phyloP scores from a whole-genome alignment of 2,888 invertebrate genomes.

The Cheilosia variabilis region DNA sequence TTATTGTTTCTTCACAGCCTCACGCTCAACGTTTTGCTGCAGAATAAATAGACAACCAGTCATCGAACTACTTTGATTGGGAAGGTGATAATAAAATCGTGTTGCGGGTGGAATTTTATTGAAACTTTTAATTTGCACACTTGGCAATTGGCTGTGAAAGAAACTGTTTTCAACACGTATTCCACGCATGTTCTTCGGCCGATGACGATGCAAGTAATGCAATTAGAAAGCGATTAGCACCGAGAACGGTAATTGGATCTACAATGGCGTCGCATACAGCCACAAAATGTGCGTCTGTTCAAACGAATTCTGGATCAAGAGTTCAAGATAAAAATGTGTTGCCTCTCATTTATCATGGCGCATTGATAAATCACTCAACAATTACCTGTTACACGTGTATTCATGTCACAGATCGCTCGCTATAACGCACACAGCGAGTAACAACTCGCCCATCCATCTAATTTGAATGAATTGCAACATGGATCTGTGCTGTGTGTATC shows the following conservation, averaged over 20 bases:
- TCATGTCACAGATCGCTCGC: slow-evolving; percentile 58
- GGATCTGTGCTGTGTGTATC: slow-evolving; percentile 45
- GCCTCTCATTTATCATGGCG: slow-evolving; percentile 60
- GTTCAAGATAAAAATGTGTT: slow-evolving; percentile 64
- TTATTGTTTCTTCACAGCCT: slow-evolving; percentile 13
- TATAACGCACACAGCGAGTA: slow-evolving; percentile 12
- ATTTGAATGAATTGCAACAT: slow-evolving; percentile 67
- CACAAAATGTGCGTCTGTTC: slow-evolving; percentile 37
- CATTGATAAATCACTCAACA: slow-evolving; percentile 73
- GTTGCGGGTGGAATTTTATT: slow-evolving; percentile 65
- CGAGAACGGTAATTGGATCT: slow-evolving; percentile 37
- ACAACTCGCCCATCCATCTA: slow-evolving; percentile 38
- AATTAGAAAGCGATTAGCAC: slow-evolving; percentile 72
- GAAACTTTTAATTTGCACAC: slow-evolving; percentile 64
- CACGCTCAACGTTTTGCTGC: slow-evolving; percentile 26
- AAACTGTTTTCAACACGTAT: slow-evolving; percentile 25
- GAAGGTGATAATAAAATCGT: slow-evolving; percentile 68
- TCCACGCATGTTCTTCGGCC: slow-evolving; percentile 29
- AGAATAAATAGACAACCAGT: not conserved
- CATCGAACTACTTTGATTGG: slow-evolving; percentile 26
- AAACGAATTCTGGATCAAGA: slow-evolving; percentile 60
- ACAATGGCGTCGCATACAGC: not conserved
- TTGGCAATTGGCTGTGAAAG: not conserved
- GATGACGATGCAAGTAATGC: slow-evolving; percentile 46
- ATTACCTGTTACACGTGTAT: slow-evolving; percentile 69